These are phyloP conservation scores for Chunga burmeisteri DNA, from an alignment of 2,113 vertebrate genomes.

Conservation along the genomic window DNA sequence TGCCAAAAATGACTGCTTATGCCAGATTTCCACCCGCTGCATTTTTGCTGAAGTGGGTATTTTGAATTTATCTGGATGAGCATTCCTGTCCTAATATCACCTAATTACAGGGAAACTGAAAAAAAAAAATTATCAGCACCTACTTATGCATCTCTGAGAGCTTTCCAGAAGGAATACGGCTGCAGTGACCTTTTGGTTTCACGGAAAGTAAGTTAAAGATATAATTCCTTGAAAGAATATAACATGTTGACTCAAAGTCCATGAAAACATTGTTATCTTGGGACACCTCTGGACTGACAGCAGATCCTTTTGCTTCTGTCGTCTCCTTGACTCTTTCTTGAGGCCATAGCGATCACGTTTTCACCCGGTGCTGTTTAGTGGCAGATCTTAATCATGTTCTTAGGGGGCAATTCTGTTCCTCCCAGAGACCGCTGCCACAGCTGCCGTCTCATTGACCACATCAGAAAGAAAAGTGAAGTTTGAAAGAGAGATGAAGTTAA, in stretches of 20 bases:
- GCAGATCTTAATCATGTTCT: not conserved
- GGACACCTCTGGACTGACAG: not conserved
- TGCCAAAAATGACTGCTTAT: not conserved
- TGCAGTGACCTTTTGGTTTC: not conserved
- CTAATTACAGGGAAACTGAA: not conserved
- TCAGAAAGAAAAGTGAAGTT: not conserved
- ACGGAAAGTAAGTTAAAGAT: not conserved
- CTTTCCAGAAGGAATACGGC: not conserved
- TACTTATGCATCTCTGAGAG: not conserved
- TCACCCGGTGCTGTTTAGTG: not conserved
- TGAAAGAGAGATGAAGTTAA: not conserved
- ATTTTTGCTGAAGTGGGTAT: not conserved
- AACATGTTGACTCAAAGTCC: not conserved
- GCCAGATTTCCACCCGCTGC: not conserved
- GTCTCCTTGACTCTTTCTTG: not conserved
- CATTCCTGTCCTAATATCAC: not conserved
- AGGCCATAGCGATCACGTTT: not conserved
- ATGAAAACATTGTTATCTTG: not conserved
- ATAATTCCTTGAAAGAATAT: not conserved
- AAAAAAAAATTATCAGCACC: not conserved
- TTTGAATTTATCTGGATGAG: not conserved
- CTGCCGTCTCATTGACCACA: not conserved
- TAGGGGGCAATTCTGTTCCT: not conserved
- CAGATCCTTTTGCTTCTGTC: not conserved
- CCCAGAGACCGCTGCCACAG: not conserved